A percentile compares a stretch with the other conserved stretches of the same genome.
Evolutionary conservation across 2,797 vertebrate genomes (phyloP).

Genomic region (Pangasius sanitwongsei): DNA sequence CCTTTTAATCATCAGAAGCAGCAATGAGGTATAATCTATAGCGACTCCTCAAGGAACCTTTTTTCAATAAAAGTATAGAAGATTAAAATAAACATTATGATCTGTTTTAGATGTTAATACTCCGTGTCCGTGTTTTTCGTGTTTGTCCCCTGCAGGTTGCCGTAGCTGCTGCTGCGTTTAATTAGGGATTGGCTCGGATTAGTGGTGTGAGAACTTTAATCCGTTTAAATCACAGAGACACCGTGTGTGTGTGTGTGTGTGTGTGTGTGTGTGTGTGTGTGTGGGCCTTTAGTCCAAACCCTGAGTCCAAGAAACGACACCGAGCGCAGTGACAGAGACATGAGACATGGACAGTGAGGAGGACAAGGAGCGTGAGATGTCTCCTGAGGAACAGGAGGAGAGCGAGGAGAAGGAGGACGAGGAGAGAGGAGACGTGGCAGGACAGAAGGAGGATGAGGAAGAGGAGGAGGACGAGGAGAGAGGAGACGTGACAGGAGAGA

Average conservation of each 20-base stretch:
- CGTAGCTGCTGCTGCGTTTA: slow-evolving; percentile 55
- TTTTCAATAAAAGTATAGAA: background rate
- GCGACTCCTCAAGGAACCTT: background rate
- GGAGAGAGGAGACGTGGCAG: slow-evolving; percentile 26
- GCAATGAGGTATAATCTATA: background rate
- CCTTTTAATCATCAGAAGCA: too few relatives aligned
- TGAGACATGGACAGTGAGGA: slow-evolving; percentile 51
- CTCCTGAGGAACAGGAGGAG: slow-evolving; percentile 29
- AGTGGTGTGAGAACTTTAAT: slow-evolving; percentile 63
- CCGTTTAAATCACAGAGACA: slow-evolving; percentile 57
- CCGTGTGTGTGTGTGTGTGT: slow-evolving; percentile 14
- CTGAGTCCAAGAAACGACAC: background rate
- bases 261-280: slow-evolving; percentile 3
- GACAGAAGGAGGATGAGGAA: slow-evolving; percentile 27
- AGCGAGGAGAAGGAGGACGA: background rate
- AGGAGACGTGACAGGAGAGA: slow-evolving; percentile 26
- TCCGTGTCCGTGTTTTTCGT: background rate
- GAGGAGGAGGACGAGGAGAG: slow-evolving; percentile 2
- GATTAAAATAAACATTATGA: background rate
- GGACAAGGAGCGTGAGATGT: slow-evolving; percentile 50
- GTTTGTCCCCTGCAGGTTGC: slow-evolving; percentile 41
- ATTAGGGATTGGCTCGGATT: slow-evolving; percentile 65
- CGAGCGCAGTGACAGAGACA: background rate
- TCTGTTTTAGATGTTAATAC: background rate
- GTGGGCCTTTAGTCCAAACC: background rate